Conservation (phyloP, 2,888 invertebrate genomes). For the Cataglyphis altisquamis region DNA sequence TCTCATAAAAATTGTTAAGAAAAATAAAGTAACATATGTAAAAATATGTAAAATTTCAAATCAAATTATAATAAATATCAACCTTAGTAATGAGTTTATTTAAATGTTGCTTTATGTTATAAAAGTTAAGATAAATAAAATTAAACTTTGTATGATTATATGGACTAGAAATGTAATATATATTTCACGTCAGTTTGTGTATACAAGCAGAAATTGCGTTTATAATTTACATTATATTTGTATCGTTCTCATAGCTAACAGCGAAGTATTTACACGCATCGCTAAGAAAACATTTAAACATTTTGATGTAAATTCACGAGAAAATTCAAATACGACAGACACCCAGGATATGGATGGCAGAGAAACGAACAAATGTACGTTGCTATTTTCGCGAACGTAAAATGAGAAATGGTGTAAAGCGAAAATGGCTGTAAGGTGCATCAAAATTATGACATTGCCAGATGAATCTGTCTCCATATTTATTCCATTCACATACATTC, state of each 20-base stretch:
- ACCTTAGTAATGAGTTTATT: conserved; percentile 27
- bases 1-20: conserved; percentile 12
- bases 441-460: conserved; percentile 51
- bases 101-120: conserved; percentile 23
- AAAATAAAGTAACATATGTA: conserved; percentile 13
- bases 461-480: conserved; percentile 2
- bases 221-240: not conserved
- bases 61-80: conserved; percentile 28
- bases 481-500: not conserved
- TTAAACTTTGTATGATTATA: not conserved
- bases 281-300: conserved; percentile 28
- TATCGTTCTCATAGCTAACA: not conserved
- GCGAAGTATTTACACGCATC: not conserved
- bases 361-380: conserved; percentile 31
- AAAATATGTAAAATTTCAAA: conserved; percentile 12
- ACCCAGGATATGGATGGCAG: not conserved
- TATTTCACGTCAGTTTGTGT: not conserved
- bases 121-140: conserved; percentile 21
- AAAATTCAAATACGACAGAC: conserved; percentile 25
- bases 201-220: not conserved
- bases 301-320: conserved; percentile 18
- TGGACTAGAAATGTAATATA: not conserved
- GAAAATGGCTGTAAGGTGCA: conserved; percentile 29
- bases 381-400: conserved; percentile 1
- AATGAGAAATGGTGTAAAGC: conserved; percentile 23